These are phyloP conservation scores for Lingula anatina DNA, from an alignment of 2,888 invertebrate species.

Conservation along the genomic window DNA sequence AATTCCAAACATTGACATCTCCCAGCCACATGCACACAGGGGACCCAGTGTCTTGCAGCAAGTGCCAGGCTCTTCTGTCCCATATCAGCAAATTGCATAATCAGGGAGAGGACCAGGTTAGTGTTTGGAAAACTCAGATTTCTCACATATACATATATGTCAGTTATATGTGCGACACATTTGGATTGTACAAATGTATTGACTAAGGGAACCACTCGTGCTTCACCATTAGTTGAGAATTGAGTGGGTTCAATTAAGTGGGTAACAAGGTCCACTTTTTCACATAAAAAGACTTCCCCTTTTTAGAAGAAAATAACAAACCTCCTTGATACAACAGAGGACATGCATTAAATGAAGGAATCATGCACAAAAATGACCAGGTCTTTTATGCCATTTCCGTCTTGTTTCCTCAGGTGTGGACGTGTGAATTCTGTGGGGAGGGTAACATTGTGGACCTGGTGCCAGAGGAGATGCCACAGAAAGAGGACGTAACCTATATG, in stretches of 20 bases:
- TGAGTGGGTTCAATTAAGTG: no score
- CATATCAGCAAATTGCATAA: conserved; percentile 28
- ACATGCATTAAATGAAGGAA: no score
- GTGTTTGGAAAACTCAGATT: no score
- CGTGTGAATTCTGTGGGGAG: conserved; percentile 42
- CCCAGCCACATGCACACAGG: conserved; percentile 48
- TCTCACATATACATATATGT: no score
- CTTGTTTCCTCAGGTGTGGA: conserved; percentile 29
- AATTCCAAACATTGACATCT: conserved; percentile 31
- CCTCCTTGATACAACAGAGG: background rate
- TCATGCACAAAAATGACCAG: no score
- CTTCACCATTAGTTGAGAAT: no score
- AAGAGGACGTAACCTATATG: conserved; percentile 44
- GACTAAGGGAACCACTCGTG: no score
- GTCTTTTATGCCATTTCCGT: no score
- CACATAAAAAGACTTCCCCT: no score
- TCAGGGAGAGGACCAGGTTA: conserved; percentile 23
- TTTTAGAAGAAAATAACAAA: background rate
- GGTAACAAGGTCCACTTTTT: no score
- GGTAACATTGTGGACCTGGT: conserved; percentile 34
- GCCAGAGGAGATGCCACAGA: conserved; percentile 38
- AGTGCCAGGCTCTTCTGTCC: conserved; percentile 40
- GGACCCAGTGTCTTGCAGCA: conserved; percentile 32
- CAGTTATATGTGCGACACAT: no score
- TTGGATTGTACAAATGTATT: no score